These are phyloP conservation scores for Temnopleurus reevesii DNA, from an alignment of 53 echinoderm and acorn worm species.

Conservation along the genomic window DNA sequence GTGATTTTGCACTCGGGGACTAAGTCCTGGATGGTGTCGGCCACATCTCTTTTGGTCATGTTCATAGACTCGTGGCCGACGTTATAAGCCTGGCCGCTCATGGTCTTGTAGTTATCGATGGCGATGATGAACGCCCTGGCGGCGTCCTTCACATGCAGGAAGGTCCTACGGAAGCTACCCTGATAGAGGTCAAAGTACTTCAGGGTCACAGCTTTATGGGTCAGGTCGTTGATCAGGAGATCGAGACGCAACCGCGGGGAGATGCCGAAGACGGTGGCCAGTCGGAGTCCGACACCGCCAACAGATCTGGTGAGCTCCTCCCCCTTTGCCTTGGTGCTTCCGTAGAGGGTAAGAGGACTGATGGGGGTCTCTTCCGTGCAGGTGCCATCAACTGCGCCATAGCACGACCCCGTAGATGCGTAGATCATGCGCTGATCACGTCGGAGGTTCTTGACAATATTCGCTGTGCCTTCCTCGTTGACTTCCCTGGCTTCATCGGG, in stretches of 20 bases:
- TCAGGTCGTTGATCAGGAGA: slow-evolving; percentile 82
- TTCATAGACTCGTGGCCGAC: slow-evolving; percentile 86
- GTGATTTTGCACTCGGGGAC: slow-evolving; percentile 73
- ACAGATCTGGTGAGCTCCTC: slow-evolving; percentile 65
- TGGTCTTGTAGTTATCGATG: slow-evolving; percentile 67
- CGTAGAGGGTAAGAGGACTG: slow-evolving; percentile 80
- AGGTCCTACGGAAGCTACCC: slow-evolving; percentile 75
- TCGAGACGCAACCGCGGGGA: slow-evolving; percentile 81
- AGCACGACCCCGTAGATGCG: slow-evolving; percentile 83
- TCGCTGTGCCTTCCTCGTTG: slow-evolving; percentile 77
- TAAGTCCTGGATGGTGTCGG: slow-evolving; percentile 60
- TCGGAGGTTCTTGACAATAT: slow-evolving; percentile 59
- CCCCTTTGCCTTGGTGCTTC: slow-evolving; percentile 79
- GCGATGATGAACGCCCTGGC: slow-evolving; percentile 72
- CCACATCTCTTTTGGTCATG: slow-evolving; percentile 78
- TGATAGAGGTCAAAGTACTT: slow-evolving; percentile 77
- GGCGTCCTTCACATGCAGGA: slow-evolving; percentile 81
- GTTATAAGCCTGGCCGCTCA: slow-evolving; percentile 82
- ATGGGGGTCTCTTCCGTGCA: slow-evolving; percentile 84
- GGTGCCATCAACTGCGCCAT: slow-evolving; percentile 77
- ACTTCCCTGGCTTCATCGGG: slow-evolving; percentile 69
- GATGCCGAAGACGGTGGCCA: slow-evolving; percentile 84
- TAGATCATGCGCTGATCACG: slow-evolving; percentile 71
- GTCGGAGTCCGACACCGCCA: slow-evolving; percentile 79
- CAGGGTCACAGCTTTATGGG: slow-evolving; percentile 65